Evolutionary conservation across 2,113 vertebrate genomes (phyloP).

Genomic region (Gymnocephalus cernua): DNA sequence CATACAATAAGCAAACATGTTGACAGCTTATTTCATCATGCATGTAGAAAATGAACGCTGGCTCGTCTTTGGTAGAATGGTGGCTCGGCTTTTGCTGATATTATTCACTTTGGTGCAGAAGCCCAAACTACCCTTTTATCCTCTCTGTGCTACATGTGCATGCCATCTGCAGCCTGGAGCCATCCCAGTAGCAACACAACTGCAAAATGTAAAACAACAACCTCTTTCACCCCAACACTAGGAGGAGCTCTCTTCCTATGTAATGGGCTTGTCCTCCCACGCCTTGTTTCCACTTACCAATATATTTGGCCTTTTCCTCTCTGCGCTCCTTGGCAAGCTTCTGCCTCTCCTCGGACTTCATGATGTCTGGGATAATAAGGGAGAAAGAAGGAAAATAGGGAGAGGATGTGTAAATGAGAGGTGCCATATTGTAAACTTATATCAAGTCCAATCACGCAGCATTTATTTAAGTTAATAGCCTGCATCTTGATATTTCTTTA

Average conservation of each 20-base stretch:
- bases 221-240: constrained; percentile 66
- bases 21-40: constrained; percentile 25
- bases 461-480: background rate
- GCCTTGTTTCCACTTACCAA: constrained; percentile 86
- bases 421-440: background rate
- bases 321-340: constrained; percentile 93
- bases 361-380: constrained; percentile 82
- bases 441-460: background rate
- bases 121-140: constrained; percentile 19
- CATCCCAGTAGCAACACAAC: background rate
- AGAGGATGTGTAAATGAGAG: background rate
- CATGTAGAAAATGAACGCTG: constrained; percentile 22
- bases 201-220: background rate
- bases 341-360: constrained; percentile 93
- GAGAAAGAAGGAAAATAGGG: background rate
- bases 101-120: constrained; percentile 1
- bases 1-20: constrained; percentile 3
- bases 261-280: background rate
- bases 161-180: constrained; percentile 32
- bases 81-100: constrained; percentile 24
- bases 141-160: constrained; percentile 18
- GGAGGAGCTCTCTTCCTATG: constrained; percentile 67
- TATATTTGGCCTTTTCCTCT: constrained; percentile 94
- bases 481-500: background rate
- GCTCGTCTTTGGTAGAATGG: constrained; percentile 25